Conservation (phyloP, 2,888 invertebrate species). For the Byasa hedistus region DNA sequence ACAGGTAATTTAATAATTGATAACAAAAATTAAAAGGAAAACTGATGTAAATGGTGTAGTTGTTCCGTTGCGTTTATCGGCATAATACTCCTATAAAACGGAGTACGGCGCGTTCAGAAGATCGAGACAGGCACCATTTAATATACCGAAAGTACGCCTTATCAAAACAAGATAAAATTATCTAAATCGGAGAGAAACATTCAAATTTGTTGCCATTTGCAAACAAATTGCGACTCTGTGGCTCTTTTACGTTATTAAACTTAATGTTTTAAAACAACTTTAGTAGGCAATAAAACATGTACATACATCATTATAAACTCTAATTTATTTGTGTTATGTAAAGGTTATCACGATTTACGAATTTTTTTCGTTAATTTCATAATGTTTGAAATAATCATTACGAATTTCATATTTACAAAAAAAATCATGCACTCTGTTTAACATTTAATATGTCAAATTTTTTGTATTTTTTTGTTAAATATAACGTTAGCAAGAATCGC, state of each 20-base stretch:
- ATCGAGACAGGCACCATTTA: slow-evolving; percentile 21
- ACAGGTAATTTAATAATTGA: slow-evolving; percentile 1
- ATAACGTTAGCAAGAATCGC: too few relatives aligned
- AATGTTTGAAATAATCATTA: not conserved
- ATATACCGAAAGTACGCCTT: slow-evolving; percentile 25
- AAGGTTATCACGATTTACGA: not conserved
- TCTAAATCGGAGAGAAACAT: slow-evolving; percentile 28
- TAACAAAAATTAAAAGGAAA: not conserved
- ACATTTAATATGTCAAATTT: too few relatives aligned
- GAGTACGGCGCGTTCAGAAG: slow-evolving; percentile 17
- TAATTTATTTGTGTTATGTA: slow-evolving; percentile 1
- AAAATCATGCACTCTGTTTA: too few relatives aligned
- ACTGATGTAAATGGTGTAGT: slow-evolving; percentile 8
- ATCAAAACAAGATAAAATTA: slow-evolving; percentile 31
- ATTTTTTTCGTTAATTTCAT: not conserved
- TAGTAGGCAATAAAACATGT: slow-evolving; percentile 2
- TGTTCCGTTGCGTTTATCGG: slow-evolving; percentile 12
- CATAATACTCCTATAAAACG: slow-evolving; percentile 19
- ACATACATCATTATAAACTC: slow-evolving; percentile 3
- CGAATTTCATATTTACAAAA: too few relatives aligned
- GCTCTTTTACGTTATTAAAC: slow-evolving; percentile 23
- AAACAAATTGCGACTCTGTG: slow-evolving; percentile 28
- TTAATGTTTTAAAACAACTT: slow-evolving; percentile 15
- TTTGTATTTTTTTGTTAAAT: too few relatives aligned
- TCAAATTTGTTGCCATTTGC: slow-evolving; percentile 29